Evolutionary conservation across 1,140 invertebrate species (phyloP).

Genomic region (Plutomurus gul): DNA sequence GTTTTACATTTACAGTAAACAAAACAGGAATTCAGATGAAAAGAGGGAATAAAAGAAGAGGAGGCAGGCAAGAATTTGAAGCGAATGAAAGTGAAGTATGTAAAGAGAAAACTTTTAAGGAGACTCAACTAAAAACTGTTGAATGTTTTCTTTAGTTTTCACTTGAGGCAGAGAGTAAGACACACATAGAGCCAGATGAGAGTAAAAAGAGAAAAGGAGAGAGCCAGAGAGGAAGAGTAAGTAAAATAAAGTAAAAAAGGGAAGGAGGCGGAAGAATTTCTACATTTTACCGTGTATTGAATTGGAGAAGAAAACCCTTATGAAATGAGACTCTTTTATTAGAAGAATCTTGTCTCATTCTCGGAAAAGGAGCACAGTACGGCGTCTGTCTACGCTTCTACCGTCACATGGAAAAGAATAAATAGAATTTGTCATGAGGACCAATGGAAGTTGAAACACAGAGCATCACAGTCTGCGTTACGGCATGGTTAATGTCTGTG

Average conservation of each 20-base stretch:
- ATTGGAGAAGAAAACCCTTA: background rate
- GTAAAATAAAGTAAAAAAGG: background rate
- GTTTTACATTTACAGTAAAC: slow-evolving; percentile 4
- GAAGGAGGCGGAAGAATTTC: background rate
- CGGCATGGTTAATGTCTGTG: too few relatives aligned
- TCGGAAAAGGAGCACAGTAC: too few relatives aligned
- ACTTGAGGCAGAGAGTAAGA: background rate
- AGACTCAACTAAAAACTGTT: slow-evolving; percentile 24
- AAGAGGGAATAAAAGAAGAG: background rate
- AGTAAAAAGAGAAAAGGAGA: slow-evolving; percentile 5
- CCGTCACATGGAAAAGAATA: slow-evolving; percentile 15
- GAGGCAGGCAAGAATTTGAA: slow-evolving; percentile 17
- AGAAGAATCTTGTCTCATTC: background rate
- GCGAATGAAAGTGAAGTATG: background rate
- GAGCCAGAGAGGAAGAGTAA: too few relatives aligned
- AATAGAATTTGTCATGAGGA: slow-evolving; percentile 4
- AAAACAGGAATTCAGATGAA: slow-evolving; percentile 3
- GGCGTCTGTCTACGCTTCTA: background rate
- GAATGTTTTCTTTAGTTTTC: slow-evolving; percentile 27
- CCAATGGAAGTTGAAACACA: background rate
- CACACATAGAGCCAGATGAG: background rate
- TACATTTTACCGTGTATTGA: background rate
- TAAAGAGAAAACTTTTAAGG: slow-evolving; percentile 17
- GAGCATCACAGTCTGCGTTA: too few relatives aligned
- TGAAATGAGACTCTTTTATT: slow-evolving; percentile 3